phyloP scores from a whole-genome alignment of 2,113 vertebrate genomes.

The Phyllostomus hastatus region DNA sequence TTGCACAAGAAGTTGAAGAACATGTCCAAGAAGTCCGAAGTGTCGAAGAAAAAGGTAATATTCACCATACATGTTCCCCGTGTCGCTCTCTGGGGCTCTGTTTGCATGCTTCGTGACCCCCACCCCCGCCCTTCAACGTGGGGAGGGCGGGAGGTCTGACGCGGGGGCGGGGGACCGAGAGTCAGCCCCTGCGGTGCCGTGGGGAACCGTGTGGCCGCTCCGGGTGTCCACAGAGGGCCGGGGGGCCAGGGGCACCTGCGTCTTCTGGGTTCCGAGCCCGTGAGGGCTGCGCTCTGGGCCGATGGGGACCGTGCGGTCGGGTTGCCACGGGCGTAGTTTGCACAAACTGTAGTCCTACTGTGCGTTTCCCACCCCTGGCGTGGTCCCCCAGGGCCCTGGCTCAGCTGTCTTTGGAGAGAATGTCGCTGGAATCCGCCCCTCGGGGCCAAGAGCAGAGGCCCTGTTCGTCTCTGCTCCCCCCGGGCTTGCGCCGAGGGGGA shows the following conservation, averaged over 20 bases:
- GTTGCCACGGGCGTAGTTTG: fast-evolving
- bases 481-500: fast-evolving
- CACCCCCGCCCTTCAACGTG: fast-evolving
- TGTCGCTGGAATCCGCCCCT: fast-evolving
- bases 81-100: not conserved
- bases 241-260: fast-evolving
- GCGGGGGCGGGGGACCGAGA: fast-evolving
- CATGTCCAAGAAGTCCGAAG: constrained; percentile 98
- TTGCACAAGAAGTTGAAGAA: constrained; percentile 96
- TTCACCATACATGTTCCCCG: fast-evolving
- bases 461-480: not conserved
- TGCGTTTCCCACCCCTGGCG: fast-evolving
- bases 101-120: not conserved
- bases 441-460: fast-evolving
- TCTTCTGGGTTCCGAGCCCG: not conserved
- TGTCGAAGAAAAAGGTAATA: constrained; percentile 97
- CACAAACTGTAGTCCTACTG: fast-evolving
- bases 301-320: too few species aligned
- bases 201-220: fast-evolving
- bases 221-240: fast-evolving
- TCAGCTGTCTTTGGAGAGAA: not conserved
- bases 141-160: not conserved
- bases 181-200: fast-evolving
- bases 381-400: not conserved
- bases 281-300: not conserved